Evolutionary conservation across 1,140 invertebrate genomes (phyloP).

Genomic region (Alviniconcha marisindica): DNA sequence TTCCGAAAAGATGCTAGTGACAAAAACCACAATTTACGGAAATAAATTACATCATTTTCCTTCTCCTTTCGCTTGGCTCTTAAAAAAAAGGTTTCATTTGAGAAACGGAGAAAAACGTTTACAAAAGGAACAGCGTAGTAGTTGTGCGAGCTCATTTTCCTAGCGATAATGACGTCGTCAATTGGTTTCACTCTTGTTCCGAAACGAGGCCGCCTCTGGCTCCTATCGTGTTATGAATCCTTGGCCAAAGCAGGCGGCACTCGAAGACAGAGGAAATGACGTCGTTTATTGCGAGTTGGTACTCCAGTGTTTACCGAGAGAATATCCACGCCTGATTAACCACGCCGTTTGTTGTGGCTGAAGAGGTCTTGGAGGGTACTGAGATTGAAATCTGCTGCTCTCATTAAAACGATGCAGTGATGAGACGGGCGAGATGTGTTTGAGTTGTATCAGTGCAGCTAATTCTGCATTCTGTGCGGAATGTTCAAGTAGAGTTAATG

Average conservation of each 20-base stretch:
- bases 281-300: not conserved
- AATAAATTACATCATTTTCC: not conserved
- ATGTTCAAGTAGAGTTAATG: too few species aligned
- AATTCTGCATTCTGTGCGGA: too few species aligned
- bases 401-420: too few species aligned
- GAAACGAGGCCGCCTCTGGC: not conserved
- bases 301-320: too few species aligned
- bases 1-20: not conserved
- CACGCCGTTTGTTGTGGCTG: too few species aligned
- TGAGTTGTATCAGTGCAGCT: too few species aligned
- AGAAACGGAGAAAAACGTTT: not conserved
- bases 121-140: not conserved
- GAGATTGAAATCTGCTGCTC: too few species aligned
- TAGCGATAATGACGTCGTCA: not conserved
- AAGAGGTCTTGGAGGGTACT: too few species aligned
- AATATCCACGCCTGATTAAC: too few species aligned
- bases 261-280: constrained; percentile 7
- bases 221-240: not conserved
- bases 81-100: not conserved
- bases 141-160: not conserved
- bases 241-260: not conserved
- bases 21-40: not conserved
- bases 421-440: too few species aligned
- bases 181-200: not conserved
- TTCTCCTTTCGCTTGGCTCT: not conserved